Evolutionary conservation across 2,113 vertebrate genomes (phyloP).

Genomic region (Anolis sagrei): DNA sequence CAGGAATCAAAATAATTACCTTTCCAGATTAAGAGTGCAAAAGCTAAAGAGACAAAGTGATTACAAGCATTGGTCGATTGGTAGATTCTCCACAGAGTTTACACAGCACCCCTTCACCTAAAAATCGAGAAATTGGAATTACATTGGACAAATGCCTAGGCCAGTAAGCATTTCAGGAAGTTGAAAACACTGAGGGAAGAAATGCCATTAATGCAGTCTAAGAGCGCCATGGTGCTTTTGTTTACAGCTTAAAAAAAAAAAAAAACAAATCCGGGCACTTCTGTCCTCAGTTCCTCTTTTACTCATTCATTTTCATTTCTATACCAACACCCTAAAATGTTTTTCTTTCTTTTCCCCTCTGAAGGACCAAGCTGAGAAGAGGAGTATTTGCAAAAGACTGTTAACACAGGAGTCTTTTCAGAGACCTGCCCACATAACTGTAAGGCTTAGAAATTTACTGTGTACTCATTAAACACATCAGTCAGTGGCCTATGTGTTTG

Average conservation of each 20-base stretch:
- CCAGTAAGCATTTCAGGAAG: constrained; percentile 15
- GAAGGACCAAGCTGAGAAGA: not conserved
- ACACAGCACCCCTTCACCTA: constrained; percentile 21
- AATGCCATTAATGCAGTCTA: constrained; percentile 1
- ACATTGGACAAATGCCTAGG: constrained; percentile 17
- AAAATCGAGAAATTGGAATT: constrained; percentile 21
- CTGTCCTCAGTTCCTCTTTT: not conserved
- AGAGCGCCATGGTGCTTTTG: not conserved
- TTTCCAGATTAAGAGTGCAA: constrained; percentile 35
- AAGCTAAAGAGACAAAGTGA: constrained; percentile 20
- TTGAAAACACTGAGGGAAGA: constrained; percentile 35
- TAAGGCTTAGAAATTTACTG: constrained; percentile 19
- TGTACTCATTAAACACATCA: constrained; percentile 36
- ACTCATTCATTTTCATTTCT: not conserved
- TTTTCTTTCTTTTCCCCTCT: not conserved
- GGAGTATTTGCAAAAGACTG: not conserved
- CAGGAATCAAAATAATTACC: constrained; percentile 25
- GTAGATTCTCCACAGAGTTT: constrained; percentile 22
- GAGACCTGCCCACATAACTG: constrained; percentile 5
- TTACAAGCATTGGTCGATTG: not conserved
- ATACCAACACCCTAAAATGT: not conserved
- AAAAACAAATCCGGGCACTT: not conserved
- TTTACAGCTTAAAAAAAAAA: no score
- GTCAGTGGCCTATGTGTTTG: not conserved
- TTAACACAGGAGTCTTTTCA: constrained; percentile 19